Percentiles rank a stretch among this genome's conserved stretches.
Conservation (phyloP, 2,888 invertebrate species). For the Protonemura montana region DNA sequence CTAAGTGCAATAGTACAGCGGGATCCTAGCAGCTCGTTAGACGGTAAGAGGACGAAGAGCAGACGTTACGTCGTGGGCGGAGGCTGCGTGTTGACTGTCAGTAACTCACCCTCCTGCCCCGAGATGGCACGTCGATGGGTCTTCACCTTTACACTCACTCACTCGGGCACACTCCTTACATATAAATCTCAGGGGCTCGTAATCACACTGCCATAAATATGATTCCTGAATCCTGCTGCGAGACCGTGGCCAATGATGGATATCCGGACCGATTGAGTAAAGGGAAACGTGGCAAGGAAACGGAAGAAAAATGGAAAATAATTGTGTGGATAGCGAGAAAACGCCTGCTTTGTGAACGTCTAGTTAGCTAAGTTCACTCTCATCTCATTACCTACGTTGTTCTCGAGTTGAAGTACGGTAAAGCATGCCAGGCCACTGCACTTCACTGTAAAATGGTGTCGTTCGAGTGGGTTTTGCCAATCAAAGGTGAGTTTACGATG, state of each 20-base stretch:
- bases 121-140: constrained; percentile 48
- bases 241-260: constrained; percentile 49
- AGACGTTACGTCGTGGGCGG: constrained; percentile 39
- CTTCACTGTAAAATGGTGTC: neutral
- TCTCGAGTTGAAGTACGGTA: neutral
- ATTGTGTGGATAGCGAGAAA: constrained; percentile 28
- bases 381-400: constrained; percentile 33
- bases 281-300: constrained; percentile 46
- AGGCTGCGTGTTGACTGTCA: constrained; percentile 48
- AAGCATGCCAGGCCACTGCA: constrained; percentile 1
- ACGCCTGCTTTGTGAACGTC: constrained; percentile 31
- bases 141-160: constrained; percentile 47
- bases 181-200: constrained; percentile 50
- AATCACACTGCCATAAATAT: constrained; percentile 51
- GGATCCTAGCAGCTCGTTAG: too few relatives aligned
- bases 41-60: neutral
- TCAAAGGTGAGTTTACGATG: neutral
- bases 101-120: constrained; percentile 48
- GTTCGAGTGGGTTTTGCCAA: neutral
- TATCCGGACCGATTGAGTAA: constrained; percentile 50
- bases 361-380: constrained; percentile 25
- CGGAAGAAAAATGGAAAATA: constrained; percentile 42
- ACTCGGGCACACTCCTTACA: constrained; percentile 28
- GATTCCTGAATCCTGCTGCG: constrained; percentile 48
- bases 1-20: too few relatives aligned